Evolutionary conservation across 2,888 invertebrate genomes (phyloP), one percentile per base, ranked within the genome.

Genomic region (Apamea epomidion): DNA sequence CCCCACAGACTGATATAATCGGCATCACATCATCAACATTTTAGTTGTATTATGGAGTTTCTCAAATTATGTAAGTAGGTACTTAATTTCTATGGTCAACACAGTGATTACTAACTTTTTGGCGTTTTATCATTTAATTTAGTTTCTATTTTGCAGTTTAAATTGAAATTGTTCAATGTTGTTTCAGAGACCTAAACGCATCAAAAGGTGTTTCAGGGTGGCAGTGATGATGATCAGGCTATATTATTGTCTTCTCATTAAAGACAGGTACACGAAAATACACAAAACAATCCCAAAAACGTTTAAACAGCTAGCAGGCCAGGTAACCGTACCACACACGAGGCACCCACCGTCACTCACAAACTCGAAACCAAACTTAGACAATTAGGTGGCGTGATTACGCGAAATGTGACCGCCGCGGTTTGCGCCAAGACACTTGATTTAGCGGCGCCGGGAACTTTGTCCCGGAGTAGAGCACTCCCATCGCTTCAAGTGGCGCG

Each of bases 361-460:
- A 64, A 85, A 88, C 78, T 90, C 76, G 62, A 68, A 74, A 74
- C 76, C 87, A 87, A 89, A 89, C 83, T 89, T 90, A 81, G 76
- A 88, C 87, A 89, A 90, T 89, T 89, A 90, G 82, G 85, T 75
- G 83, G 84, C 85, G 88, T 90, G 89, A 89, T 89, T 90, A 85
- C 85, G 82, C 83, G 88, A 85, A 88, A 86, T 88, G 88, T 81
- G 90, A 88, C 89, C 89, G 82, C 75, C 76, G 81, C 82, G 88
- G 88, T 87, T 85, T 81, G 74, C 64, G 87, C 88, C 86, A 81
- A 73, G 80, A 78, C 84, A 81, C 88, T 81, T 88, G 87, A 88
- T 88, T 89, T 88, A 88, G 87, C 77, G 72, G 54, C 67, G 45
- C 60, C 51, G 77, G 86, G 77, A 82, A 88, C 68, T 86, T 86